A percentile compares a stretch with the other conserved stretches of the same genome.
phyloP scores from a whole-genome alignment of 2,888 invertebrate genomes.

The Sclerodermus sp. region DNA sequence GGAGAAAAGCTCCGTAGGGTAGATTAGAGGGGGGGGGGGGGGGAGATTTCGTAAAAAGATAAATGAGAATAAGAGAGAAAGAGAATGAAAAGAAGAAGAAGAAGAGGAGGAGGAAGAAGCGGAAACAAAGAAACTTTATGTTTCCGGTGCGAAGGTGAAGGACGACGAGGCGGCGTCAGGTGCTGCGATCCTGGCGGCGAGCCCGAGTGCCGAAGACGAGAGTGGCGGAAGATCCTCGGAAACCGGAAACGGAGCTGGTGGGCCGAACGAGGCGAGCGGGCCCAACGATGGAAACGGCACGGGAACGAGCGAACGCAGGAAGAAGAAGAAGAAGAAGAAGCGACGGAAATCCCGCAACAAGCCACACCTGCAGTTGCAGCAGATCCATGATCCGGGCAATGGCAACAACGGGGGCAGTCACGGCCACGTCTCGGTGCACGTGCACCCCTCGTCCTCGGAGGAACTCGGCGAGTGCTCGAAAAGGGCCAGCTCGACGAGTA shows the following conservation, averaged over 20 bases:
- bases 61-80: no score
- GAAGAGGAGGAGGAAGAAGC: no score
- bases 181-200: slow-evolving; percentile 37
- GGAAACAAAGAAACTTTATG: background rate
- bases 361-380: slow-evolving; percentile 29
- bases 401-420: slow-evolving; percentile 16
- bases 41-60: no score
- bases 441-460: slow-evolving; percentile 36
- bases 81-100: no score
- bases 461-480: slow-evolving; percentile 47
- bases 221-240: slow-evolving; percentile 14
- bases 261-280: no score
- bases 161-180: slow-evolving; percentile 27
- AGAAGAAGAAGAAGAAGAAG: slow-evolving; percentile 42
- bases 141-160: slow-evolving; percentile 22
- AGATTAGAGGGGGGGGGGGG: no score
- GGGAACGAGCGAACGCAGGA: slow-evolving; percentile 6
- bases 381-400: slow-evolving; percentile 13
- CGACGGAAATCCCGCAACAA: slow-evolving; percentile 46
- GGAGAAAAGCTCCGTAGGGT: no score
- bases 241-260: no score
- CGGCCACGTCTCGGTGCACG: slow-evolving; percentile 22
- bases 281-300: background rate
- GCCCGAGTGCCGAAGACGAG: slow-evolving; percentile 42
- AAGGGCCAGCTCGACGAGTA: slow-evolving; percentile 48